Conservation (phyloP, 2,797 vertebrate species). For the Acanthiza pusilla region DNA sequence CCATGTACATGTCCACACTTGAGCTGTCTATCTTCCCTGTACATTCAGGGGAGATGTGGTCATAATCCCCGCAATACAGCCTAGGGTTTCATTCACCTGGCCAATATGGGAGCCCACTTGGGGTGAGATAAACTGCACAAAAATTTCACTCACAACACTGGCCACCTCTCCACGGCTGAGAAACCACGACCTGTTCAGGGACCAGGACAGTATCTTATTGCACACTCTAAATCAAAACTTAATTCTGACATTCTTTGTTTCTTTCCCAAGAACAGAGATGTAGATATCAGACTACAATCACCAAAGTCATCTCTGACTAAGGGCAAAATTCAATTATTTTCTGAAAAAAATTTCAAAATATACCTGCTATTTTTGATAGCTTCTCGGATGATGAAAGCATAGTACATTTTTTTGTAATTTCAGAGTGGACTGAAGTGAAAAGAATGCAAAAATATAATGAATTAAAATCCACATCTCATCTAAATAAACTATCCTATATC, state of each 20-base stretch:
- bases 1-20: rapidly evolving
- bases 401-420: not conserved
- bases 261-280: not conserved
- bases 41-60: not conserved
- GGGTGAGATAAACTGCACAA: not conserved
- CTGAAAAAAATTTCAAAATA: not conserved
- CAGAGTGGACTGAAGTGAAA: not conserved
- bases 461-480: not conserved
- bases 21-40: not conserved
- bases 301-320: not conserved
- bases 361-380: not conserved
- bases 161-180: not conserved
- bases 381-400: not conserved
- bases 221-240: not conserved
- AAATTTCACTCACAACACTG: not conserved
- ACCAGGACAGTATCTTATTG: not conserved
- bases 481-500: not conserved
- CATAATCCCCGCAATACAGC: not conserved
- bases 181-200: not conserved
- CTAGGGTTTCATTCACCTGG: not conserved
- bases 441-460: not conserved
- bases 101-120: rapidly evolving
- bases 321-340: not conserved
- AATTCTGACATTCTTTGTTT: not conserved
- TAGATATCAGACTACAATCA: not conserved